Conservation (phyloP, 2,113 vertebrate genomes). For the Eleginops maclovinus region DNA sequence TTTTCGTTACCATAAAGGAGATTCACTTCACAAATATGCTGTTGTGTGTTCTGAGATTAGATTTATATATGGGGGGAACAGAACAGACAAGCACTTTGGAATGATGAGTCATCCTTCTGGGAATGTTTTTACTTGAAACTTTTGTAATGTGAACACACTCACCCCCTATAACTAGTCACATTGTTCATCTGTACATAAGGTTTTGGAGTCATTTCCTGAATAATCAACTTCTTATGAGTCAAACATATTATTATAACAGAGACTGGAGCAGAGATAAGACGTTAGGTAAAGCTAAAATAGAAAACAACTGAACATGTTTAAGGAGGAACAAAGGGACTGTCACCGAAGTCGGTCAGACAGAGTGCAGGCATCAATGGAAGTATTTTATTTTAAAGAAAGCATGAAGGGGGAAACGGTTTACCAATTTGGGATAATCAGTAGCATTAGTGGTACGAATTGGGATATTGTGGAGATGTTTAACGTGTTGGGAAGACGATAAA, state of each 20-base stretch:
- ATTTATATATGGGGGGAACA: not conserved
- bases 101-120: slow-evolving; percentile 26
- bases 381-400: not conserved
- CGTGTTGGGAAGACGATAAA: not conserved
- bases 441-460: not conserved
- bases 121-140: slow-evolving; percentile 20
- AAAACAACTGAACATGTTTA: not conserved
- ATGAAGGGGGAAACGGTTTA: not conserved
- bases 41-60: slow-evolving; percentile 22
- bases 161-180: not conserved
- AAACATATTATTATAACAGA: slow-evolving; percentile 6
- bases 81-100: slow-evolving; percentile 26
- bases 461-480: not conserved
- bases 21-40: slow-evolving; percentile 51
- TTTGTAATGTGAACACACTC: slow-evolving; percentile 14
- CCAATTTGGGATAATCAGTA: not conserved
- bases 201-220: no score
- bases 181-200: not conserved
- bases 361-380: slow-evolving; percentile 5
- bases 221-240: slow-evolving; percentile 9
- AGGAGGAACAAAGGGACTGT: not conserved
- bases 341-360: slow-evolving; percentile 16
- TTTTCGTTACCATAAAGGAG: not conserved
- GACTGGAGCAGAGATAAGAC: not conserved
- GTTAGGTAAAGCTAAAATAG: not conserved